Base-by-base conservation (phyloP, 2,888 invertebrate genomes). In the Drosophila pegasa region DNA sequence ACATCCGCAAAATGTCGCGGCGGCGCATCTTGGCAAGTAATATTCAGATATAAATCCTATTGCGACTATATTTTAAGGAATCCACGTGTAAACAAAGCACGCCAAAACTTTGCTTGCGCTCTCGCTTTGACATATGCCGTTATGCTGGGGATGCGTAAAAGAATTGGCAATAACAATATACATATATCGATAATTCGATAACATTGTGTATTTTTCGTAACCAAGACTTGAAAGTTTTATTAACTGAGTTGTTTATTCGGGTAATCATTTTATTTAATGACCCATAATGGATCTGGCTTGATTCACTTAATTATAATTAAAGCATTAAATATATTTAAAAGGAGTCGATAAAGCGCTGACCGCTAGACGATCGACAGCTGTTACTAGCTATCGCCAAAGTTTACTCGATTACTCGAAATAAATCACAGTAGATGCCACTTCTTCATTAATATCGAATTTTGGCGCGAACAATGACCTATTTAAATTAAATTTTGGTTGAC, bases 1-100 rank as follows among this genome's bases (percentile, higher is more conserved):
- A 75, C 37, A 72, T 7, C 7, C 72, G 72, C 1, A 6, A 0
- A 20, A 75, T 50, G 4, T 76, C 72, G 8, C 72, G 64, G 0
- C 2, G 9, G 0, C 56, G 47, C 75, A 75, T 75, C 1, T 22
- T 45, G n/a, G 9, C n/a, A n/a, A 41, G 14, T 14, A 9, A 2
- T 20, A 4, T 40, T 41, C 6, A 5, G 22, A n/a, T 12, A 31
- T 27, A 1, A n/a, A 16, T 1, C 27, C 3, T 35, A 6, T 41
- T 29, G 5, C 3, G 27, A 10, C 8, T 38, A 14, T 6, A 18
- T 6, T 9, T 12, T 27, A 33, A 22, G 22, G 1, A 2, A 2
- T 41, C 43, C 55, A 55, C 55, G 55, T 55, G 55, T 31, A 62
- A 35, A 35, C 29, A n/a, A 22, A 25, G 0, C 7, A 20, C 20